Conservation (phyloP, 1,140 invertebrate genomes). For the Leptinotarsa texana region DNA sequence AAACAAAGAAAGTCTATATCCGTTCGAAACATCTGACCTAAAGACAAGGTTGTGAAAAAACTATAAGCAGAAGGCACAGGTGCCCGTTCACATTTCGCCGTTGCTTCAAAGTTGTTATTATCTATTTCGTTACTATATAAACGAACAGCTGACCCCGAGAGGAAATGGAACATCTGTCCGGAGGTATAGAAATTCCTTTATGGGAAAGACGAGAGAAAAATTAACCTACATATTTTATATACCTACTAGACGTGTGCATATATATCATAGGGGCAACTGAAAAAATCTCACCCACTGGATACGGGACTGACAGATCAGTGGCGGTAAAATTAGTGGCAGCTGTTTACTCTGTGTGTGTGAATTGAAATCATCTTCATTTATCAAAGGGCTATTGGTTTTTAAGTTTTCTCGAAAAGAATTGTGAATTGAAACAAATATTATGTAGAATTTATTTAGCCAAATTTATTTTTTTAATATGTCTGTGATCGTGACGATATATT, state of each 20-base stretch:
- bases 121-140: background rate
- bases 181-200: constrained; percentile 6
- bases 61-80: constrained; percentile 13
- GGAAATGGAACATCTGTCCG: constrained; percentile 20
- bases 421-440: too few relatives aligned
- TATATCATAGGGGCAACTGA: background rate
- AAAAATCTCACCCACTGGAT: background rate
- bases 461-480: too few relatives aligned
- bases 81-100: background rate
- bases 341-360: background rate
- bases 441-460: too few relatives aligned
- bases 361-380: background rate
- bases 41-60: constrained; percentile 11
- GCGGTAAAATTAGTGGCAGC: too few relatives aligned
- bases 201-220: background rate
- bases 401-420: too few relatives aligned
- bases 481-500: too few relatives aligned
- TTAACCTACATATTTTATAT: background rate
- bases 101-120: constrained; percentile 9
- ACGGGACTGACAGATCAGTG: too few relatives aligned
- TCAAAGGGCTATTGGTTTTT: too few relatives aligned
- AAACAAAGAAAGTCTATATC: too few relatives aligned
- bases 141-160: constrained; percentile 2
- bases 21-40: constrained; percentile 10
- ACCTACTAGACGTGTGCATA: background rate